A percentile compares a stretch with the other conserved stretches of the same genome.
These are phyloP conservation scores for Euwallacea fornicatus DNA, from an alignment of 1,140 invertebrate species.

Conservation along the genomic window DNA sequence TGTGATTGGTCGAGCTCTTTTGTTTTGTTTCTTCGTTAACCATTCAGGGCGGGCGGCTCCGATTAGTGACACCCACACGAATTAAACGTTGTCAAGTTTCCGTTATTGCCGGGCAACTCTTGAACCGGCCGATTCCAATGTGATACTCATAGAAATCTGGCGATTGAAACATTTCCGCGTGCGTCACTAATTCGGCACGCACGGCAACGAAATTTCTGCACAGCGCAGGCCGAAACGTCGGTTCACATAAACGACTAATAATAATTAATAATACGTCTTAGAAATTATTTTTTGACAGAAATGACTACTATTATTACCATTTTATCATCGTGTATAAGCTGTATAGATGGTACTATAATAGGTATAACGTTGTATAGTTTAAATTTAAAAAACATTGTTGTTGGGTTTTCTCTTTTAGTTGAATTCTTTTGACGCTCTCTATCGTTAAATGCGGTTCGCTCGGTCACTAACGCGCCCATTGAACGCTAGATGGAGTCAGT, in stretches of 20 bases:
- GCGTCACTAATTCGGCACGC: background rate
- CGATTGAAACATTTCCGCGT: too few relatives aligned
- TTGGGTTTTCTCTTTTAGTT: slow-evolving; percentile 45
- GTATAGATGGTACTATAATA: slow-evolving; percentile 50
- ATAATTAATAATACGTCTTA: slow-evolving; percentile 36
- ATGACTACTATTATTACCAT: slow-evolving; percentile 53
- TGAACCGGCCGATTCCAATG: too few relatives aligned
- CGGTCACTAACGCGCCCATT: background rate
- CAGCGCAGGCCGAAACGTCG: slow-evolving; percentile 25
- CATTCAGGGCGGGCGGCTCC: too few relatives aligned
- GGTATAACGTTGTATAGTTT: slow-evolving; percentile 47
- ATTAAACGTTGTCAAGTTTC: too few relatives aligned
- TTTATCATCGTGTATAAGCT: slow-evolving; percentile 49
- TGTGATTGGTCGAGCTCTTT: slow-evolving; percentile 44
- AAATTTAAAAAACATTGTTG: slow-evolving; percentile 41
- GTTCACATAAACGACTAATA: slow-evolving; percentile 27
- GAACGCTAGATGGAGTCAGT: background rate
- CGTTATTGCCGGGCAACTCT: too few relatives aligned
- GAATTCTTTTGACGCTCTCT: background rate
- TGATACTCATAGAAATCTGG: too few relatives aligned
- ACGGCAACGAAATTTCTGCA: background rate
- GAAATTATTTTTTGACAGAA: slow-evolving; percentile 53
- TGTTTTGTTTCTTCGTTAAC: slow-evolving; percentile 2
- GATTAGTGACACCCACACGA: too few relatives aligned
- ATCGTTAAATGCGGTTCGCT: background rate